Conservation (phyloP, 2,888 invertebrate species). For the Drosophila birchii region DNA sequence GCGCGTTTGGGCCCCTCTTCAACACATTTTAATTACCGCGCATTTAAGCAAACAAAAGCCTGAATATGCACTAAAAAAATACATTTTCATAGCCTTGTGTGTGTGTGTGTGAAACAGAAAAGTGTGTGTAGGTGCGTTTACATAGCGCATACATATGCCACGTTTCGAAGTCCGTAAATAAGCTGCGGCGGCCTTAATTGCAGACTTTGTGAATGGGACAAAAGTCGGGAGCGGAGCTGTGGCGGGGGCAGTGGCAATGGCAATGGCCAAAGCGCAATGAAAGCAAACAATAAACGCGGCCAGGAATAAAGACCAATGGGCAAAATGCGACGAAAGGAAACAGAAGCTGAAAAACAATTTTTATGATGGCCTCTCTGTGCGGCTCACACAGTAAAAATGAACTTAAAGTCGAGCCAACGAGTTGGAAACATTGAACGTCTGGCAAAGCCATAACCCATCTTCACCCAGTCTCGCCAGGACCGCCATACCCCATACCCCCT, state of each 20-base stretch:
- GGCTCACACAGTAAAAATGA: constrained; percentile 52
- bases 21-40: constrained; percentile 67
- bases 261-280: constrained; percentile 51
- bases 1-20: constrained; percentile 1
- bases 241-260: constrained; percentile 12
- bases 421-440: constrained; percentile 71
- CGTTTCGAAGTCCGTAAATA: constrained; percentile 58
- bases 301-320: constrained; percentile 61
- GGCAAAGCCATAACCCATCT: constrained; percentile 48
- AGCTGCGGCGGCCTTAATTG: constrained; percentile 62
- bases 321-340: constrained; percentile 34
- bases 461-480: constrained; percentile 1
- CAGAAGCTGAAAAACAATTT: constrained; percentile 53
- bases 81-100: constrained; percentile 52
- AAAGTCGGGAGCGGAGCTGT: not conserved
- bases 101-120: not conserved
- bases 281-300: constrained; percentile 69
- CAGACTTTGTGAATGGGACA: constrained; percentile 28
- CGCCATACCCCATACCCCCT: not conserved
- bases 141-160: constrained; percentile 44
- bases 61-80: constrained; percentile 39
- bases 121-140: constrained; percentile 9
- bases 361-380: constrained; percentile 50
- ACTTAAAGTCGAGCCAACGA: constrained; percentile 67
- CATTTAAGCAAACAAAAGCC: constrained; percentile 67